Conservation (phyloP, 1,140 invertebrate species). For the Euwallacea fornicatus region DNA sequence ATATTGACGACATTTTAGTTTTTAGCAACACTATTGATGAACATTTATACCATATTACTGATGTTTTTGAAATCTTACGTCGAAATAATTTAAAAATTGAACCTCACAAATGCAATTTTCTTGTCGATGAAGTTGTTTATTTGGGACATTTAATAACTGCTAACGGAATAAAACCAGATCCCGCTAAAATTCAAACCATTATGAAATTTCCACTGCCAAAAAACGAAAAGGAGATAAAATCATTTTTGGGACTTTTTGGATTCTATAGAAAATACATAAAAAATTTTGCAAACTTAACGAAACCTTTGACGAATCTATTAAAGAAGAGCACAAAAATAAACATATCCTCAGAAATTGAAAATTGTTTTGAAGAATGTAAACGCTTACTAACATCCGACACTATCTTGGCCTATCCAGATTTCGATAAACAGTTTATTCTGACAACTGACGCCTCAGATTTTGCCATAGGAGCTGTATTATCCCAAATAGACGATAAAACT, state of each 20-base stretch:
- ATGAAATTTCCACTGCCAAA: slow-evolving; percentile 42
- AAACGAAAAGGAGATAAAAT: slow-evolving; percentile 42
- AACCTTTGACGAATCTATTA: slow-evolving; percentile 9
- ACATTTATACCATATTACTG: slow-evolving; percentile 39
- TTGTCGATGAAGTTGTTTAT: slow-evolving; percentile 40
- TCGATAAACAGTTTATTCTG: too few relatives aligned
- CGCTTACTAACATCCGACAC: too few relatives aligned
- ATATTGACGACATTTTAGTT: slow-evolving; percentile 50
- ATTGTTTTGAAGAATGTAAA: slow-evolving; percentile 25
- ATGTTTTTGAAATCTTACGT: slow-evolving; percentile 38
- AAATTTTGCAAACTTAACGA: slow-evolving; percentile 40
- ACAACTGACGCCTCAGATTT: too few relatives aligned
- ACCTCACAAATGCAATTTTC: slow-evolving; percentile 45
- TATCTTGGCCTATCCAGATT: too few relatives aligned
- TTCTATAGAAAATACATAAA: slow-evolving; percentile 43
- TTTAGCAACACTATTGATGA: slow-evolving; percentile 38
- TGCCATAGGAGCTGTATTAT: too few relatives aligned
- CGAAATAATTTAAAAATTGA: slow-evolving; percentile 34
- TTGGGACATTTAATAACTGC: slow-evolving; percentile 41
- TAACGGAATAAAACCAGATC: slow-evolving; percentile 44
- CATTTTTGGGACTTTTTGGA: slow-evolving; percentile 40
- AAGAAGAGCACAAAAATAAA: slow-evolving; percentile 17
- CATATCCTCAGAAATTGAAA: slow-evolving; percentile 8
- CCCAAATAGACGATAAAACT: too few relatives aligned
- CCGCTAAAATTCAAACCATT: slow-evolving; percentile 41